Evolutionary conservation across 2,797 vertebrate genomes (phyloP), one percentile per base, ranked within the genome.

Genomic region (Rhyacichthys aspro): DNA sequence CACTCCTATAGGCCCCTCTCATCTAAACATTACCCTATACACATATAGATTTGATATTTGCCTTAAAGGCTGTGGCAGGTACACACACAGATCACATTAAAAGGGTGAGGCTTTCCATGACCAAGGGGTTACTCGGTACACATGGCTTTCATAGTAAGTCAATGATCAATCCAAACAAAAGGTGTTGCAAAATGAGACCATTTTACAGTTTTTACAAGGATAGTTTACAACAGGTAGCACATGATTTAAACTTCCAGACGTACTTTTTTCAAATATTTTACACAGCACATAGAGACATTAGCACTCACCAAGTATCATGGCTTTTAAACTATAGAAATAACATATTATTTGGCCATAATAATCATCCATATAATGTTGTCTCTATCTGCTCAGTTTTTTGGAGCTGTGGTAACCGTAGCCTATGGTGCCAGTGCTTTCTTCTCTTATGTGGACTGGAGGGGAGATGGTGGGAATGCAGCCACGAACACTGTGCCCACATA

Each of bases 361-460:
- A 37, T 1, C 11, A 9, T 11, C 36, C n/a, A 6, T 37, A 37
- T n/a, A 19, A 7, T 39, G 36, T 1, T 33, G 32, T 32, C 11
- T 66, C 17, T 8, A 0, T 36, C 11, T 36, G 15, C 42, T 0
- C 88, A 98, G 97, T 97, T 97, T 89, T 98, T 99, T 0, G 91
- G 89, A 0, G 90, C 93, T 6, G 56, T 91, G 11, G 89, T 90
- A 10, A 96, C 94, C 53, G 46, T 95, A 1, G 50, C 86, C 28
- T 98, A 99, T 0, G 91, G 83, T 0, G 85, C 58, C 11, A 96
- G 94, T 41, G 72, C 93, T n/a, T 93, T 92, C 88, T 91, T 97
- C 87, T 94, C 94, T 82, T 97, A 93, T 79, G 50, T 93, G 4
- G 88, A 90, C 48, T 97, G 96, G 96, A 94, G 74, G 60, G 93